Evolutionary conservation across 2,888 invertebrate genomes (phyloP).

Genomic region (Rhamphomyia laevipes): DNA sequence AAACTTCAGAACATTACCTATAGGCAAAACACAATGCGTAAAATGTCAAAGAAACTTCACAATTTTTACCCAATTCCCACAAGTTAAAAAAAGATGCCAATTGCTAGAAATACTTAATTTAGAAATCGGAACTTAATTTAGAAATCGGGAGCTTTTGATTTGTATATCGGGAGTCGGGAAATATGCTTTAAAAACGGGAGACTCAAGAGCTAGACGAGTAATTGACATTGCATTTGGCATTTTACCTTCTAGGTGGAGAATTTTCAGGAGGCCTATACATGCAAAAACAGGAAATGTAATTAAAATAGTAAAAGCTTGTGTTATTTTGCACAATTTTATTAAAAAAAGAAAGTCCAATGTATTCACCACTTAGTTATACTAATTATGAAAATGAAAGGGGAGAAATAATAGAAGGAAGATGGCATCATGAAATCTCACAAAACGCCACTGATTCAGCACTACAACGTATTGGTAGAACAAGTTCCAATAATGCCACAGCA

Average conservation of each 20-base stretch:
- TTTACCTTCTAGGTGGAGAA: conserved; percentile 6
- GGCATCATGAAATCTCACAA: neutral
- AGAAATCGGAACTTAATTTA: no score
- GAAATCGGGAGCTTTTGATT: neutral
- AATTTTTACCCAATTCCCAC: no score
- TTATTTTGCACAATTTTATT: conserved; percentile 11
- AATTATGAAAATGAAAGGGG: neutral
- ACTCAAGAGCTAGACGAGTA: conserved; percentile 6
- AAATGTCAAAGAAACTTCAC: no score
- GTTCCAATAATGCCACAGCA: neutral
- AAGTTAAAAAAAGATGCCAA: no score
- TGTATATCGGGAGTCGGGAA: neutral
- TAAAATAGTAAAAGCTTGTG: conserved; percentile 12
- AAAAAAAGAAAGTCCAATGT: neutral
- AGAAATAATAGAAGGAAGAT: neutral
- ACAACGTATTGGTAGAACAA: neutral
- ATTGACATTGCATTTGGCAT: conserved; percentile 9
- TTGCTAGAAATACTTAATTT: no score
- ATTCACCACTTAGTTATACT: neutral
- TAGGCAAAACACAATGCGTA: no score
- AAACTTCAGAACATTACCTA: no score
- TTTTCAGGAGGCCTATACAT: conserved; percentile 6
- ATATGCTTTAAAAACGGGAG: neutral
- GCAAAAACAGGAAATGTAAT: conserved; percentile 11
- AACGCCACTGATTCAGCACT: neutral